Conservation (phyloP, 1,140 invertebrate species). For the Drosophila parabipectinata region DNA sequence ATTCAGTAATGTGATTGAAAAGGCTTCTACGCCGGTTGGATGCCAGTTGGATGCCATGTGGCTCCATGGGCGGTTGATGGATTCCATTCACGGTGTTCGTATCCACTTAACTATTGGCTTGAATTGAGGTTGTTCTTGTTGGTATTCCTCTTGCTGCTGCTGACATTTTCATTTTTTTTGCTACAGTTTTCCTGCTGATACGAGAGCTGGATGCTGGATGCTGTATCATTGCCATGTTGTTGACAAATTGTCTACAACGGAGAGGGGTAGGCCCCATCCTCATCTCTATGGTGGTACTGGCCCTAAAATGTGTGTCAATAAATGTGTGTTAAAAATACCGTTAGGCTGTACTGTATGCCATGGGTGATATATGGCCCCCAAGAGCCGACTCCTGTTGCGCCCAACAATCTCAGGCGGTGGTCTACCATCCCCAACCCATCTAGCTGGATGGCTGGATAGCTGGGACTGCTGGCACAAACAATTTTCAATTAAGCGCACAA, state of each 20-base stretch:
- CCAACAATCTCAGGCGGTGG: conserved; percentile 47
- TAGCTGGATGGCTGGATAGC: no score
- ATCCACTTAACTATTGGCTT: conserved; percentile 52
- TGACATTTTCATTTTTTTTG: conserved; percentile 70
- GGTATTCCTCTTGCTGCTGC: conserved; percentile 18
- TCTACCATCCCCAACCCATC: neutral
- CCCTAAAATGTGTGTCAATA: conserved; percentile 66
- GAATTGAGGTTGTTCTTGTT: conserved; percentile 25
- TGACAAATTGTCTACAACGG: conserved; percentile 64
- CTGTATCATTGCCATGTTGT: conserved; percentile 63
- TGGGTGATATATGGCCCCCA: conserved; percentile 53
- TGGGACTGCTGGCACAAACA: conserved; percentile 59
- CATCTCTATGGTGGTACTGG: neutral
- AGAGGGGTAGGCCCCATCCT: neutral
- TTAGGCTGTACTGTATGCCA: conserved; percentile 45
- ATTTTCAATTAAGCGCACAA: conserved; percentile 81
- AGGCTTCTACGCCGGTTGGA: conserved; percentile 29
- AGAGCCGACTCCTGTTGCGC: conserved; percentile 60
- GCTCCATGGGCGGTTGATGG: conserved; percentile 72
- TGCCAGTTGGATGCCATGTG: conserved; percentile 55
- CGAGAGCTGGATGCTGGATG: conserved; percentile 13
- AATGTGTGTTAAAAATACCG: conserved; percentile 61
- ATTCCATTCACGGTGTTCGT: conserved; percentile 65
- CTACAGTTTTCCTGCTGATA: conserved; percentile 51
- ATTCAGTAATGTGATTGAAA: conserved; percentile 63